phyloP scores from a whole-genome alignment of 2,888 invertebrate species.

The Lasiommata megera region DNA sequence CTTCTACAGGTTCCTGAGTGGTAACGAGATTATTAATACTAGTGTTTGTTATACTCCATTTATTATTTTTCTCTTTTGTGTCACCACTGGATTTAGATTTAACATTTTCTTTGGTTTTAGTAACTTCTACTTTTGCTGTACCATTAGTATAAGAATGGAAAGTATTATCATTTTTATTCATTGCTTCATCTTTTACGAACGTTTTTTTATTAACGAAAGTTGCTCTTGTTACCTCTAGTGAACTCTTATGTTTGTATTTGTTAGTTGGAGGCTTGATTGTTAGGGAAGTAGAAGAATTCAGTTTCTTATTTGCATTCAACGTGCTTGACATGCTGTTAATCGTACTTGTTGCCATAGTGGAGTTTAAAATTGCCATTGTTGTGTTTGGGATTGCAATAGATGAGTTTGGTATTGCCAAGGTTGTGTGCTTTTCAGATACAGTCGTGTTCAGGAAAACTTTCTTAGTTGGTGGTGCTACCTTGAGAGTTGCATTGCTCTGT shows the following conservation, averaged over 20 bases:
- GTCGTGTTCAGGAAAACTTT: constrained; percentile 22
- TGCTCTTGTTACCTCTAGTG: constrained; percentile 36
- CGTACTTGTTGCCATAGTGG: constrained; percentile 41
- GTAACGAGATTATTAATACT: constrained; percentile 51
- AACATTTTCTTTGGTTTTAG: constrained; percentile 26
- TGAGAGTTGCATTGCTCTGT: constrained; percentile 20
- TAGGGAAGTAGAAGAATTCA: constrained; percentile 56
- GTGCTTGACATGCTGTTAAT: constrained; percentile 73
- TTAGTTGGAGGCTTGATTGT: constrained; percentile 52
- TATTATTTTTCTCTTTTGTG: constrained; percentile 30
- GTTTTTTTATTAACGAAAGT: constrained; percentile 29
- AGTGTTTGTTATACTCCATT: constrained; percentile 37
- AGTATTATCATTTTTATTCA: constrained; percentile 15
- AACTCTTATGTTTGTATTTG: constrained; percentile 31
- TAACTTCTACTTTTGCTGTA: constrained; percentile 11
- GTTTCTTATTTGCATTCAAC: constrained; percentile 44
- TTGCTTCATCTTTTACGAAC: constrained; percentile 20
- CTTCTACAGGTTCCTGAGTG: constrained; percentile 53
- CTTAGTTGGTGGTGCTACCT: constrained; percentile 19
- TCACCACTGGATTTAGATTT: constrained; percentile 30
- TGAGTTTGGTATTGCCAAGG: constrained; percentile 24
- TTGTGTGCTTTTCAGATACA: constrained; percentile 19
- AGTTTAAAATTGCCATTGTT: constrained; percentile 23
- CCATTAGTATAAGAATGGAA: constrained; percentile 13
- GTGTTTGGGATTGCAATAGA: constrained; percentile 29